These are phyloP conservation scores for Galeopsomyia nigrocyanea DNA, from an alignment of 2,888 invertebrate species.

Conservation along the genomic window DNA sequence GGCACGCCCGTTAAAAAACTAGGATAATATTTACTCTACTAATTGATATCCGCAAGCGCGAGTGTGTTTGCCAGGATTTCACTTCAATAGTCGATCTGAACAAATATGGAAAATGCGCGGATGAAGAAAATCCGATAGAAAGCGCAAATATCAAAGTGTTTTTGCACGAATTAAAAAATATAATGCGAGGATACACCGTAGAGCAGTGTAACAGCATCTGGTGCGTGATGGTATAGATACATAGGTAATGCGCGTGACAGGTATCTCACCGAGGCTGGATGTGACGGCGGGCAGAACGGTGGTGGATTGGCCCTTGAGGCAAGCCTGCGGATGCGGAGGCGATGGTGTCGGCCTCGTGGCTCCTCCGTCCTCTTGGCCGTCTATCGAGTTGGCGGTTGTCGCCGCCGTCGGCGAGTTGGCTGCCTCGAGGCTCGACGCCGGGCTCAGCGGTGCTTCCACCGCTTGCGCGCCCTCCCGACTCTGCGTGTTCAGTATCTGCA, in stretches of 20 bases:
- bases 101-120: too few relatives aligned
- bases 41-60: too few relatives aligned
- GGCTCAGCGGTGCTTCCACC: slow-evolving; percentile 60
- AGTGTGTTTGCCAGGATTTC: too few relatives aligned
- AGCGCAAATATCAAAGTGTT: too few relatives aligned
- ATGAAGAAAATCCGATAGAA: too few relatives aligned
- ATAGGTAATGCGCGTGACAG: not conserved
- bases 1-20: too few relatives aligned
- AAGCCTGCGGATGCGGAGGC: slow-evolving; percentile 56
- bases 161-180: too few relatives aligned
- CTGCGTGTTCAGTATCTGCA: slow-evolving; percentile 83
- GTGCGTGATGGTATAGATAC: not conserved
- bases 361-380: slow-evolving; percentile 55
- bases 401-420: slow-evolving; percentile 60
- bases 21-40: too few relatives aligned
- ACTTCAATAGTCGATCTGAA: too few relatives aligned
- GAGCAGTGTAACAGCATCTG: not conserved
- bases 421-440: slow-evolving; percentile 60
- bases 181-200: too few relatives aligned
- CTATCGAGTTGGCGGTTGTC: slow-evolving; percentile 59
- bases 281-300: slow-evolving; percentile 51
- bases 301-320: slow-evolving; percentile 53
- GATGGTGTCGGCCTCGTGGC: slow-evolving; percentile 55
- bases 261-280: slow-evolving; percentile 57
- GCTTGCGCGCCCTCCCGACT: slow-evolving; percentile 58